Conservation (phyloP, 1,140 invertebrate genomes). For the Aphidius ervi region DNA sequence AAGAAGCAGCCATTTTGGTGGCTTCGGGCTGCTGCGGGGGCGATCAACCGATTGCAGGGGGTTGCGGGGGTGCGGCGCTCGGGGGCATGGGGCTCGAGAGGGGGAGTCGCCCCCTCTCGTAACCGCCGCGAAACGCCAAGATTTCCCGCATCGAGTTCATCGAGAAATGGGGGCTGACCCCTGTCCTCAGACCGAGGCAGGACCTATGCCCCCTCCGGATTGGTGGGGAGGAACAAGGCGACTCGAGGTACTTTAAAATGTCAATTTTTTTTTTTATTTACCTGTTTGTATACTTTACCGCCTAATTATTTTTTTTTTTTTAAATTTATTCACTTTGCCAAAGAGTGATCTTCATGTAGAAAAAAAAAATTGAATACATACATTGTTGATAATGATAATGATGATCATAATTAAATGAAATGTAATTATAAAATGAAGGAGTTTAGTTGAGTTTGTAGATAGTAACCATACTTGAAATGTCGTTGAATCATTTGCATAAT, state of each 20-base stretch:
- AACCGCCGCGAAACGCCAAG: conserved; percentile 63
- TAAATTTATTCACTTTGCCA: too few species aligned
- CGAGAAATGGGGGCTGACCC: conserved; percentile 93
- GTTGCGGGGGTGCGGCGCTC: conserved; percentile 41
- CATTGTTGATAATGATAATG: too few species aligned
- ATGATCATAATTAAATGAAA: too few species aligned
- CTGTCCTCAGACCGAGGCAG: conserved; percentile 90
- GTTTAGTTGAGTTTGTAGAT: too few species aligned
- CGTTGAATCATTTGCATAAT: too few species aligned
- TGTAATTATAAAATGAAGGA: too few species aligned
- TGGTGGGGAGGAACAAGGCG: conserved; percentile 64
- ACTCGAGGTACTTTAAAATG: conserved; percentile 58
- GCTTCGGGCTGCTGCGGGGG: conserved; percentile 32
- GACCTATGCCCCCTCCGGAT: conserved; percentile 73
- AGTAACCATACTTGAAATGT: too few species aligned
- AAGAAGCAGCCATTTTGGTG: conserved; percentile 39
- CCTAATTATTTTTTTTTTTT: too few species aligned
- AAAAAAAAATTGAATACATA: too few species aligned
- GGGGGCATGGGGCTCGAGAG: conserved; percentile 51
- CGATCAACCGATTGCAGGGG: conserved; percentile 37
- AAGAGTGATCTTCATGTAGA: too few species aligned
- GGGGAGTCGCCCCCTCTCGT: conserved; percentile 54
- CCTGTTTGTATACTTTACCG: background rate
- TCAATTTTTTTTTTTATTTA: conserved; percentile 4
- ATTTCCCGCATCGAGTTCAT: conserved; percentile 93